These are phyloP conservation scores for Helleia helle DNA, from an alignment of 2,888 invertebrate species.

Conservation along the genomic window DNA sequence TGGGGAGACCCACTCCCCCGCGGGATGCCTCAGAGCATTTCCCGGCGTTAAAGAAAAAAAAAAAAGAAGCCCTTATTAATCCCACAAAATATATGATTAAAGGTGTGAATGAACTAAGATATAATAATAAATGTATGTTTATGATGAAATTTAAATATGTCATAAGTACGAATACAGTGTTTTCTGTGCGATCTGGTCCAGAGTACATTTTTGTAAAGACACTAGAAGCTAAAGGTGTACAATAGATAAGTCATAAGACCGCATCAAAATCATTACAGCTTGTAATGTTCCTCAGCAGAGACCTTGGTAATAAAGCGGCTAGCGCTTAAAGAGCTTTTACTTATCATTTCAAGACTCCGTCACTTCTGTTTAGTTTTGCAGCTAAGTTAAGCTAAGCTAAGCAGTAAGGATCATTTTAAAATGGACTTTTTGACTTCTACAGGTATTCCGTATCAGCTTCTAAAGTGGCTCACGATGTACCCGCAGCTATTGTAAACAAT, in stretches of 20 bases:
- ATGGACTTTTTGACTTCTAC: constrained; percentile 44
- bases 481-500: constrained; percentile 67
- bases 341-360: constrained; percentile 29
- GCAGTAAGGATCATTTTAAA: constrained; percentile 34
- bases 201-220: no score
- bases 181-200: no score
- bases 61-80: no score
- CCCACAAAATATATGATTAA: no score
- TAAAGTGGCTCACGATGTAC: constrained; percentile 64
- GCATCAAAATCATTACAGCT: constrained; percentile 65
- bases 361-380: constrained; percentile 23
- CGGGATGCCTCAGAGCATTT: no score
- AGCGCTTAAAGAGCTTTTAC: constrained; percentile 36
- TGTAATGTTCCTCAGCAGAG: constrained; percentile 53
- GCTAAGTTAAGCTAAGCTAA: no score
- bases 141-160: no score
- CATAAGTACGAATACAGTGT: no score
- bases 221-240: constrained; percentile 53
- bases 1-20: no score
- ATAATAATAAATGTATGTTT: no score
- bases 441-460: constrained; percentile 57
- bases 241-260: constrained; percentile 64
- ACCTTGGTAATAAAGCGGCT: constrained; percentile 14
- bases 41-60: no score
- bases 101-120: no score